phyloP scores from a whole-genome alignment of 2,797 vertebrate genomes.

The Phrynocephalus guinanensis region DNA sequence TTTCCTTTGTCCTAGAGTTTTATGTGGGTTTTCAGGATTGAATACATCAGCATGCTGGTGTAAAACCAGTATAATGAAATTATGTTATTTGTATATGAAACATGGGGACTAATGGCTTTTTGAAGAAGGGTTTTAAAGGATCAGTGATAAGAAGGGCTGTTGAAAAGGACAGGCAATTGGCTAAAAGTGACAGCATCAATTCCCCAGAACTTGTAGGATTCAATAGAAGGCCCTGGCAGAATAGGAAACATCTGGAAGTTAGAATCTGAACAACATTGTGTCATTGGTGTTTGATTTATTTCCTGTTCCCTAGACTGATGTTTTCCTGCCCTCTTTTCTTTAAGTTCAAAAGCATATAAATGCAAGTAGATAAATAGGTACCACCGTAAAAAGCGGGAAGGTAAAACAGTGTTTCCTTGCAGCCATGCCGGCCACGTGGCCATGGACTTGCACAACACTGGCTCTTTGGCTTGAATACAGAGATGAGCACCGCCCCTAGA shows the following conservation, averaged over 20 bases:
- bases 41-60: not conserved
- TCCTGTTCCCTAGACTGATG: conserved; percentile 40
- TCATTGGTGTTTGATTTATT: conserved; percentile 28
- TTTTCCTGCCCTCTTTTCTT: conserved; percentile 34
- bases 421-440: too few relatives aligned
- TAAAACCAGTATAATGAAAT: not conserved
- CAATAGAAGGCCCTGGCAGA: conserved; percentile 2
- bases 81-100: conserved; percentile 5
- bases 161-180: rapidly evolving
- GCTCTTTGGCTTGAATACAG: too few relatives aligned
- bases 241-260: conserved; percentile 34
- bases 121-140: not conserved
- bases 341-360: too few relatives aligned
- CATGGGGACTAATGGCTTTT: not conserved
- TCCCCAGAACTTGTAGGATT: not conserved
- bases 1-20: not conserved
- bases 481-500: too few relatives aligned
- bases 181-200: not conserved
- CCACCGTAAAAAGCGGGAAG: too few relatives aligned
- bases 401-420: too few relatives aligned
- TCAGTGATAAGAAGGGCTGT: not conserved
- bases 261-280: not conserved
- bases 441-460: too few relatives aligned
- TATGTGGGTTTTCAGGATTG: not conserved
- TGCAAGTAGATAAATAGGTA: too few relatives aligned